Base-by-base conservation (phyloP, 2,888 invertebrate species). In the Oasisia sp. region DNA sequence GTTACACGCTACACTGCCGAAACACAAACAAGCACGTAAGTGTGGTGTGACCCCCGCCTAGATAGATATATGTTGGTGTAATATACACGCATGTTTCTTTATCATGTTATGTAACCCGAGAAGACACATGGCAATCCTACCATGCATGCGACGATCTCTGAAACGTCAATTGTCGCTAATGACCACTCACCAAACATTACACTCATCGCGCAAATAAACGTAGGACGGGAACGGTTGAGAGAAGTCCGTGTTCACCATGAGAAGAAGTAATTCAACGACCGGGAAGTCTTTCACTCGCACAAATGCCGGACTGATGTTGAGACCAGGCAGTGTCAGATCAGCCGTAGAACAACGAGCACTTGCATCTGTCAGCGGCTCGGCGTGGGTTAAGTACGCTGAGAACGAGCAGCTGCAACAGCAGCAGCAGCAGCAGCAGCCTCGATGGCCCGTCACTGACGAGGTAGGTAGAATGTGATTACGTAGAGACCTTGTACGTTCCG, bases 391-490 rank as follows among this genome's bases (percentile, higher is more conserved):
- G 74, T n/a, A 27, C 74, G 74, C 19, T 19, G 74, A 74, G 74
- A 74, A n/a, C 74, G 7, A 74, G 27, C 74, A 50, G 14, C 50
- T 50, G 50, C 50, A 74, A 14, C 50, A 74, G 74, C 74, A 74
- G 74, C 58, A 58, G 58, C 58, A 45, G 45, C 45, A 45, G 45
- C 50, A 74, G 27, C 74, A 74, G 74, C 74, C 74, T 74, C 74
- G 74, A 74, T 74, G 74, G 74, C 74, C 74, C 27, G 74, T 74
- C 74, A 74, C 74, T 27, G 74, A 74, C 74, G 74, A 74, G n/a
- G 74, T 74, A 74, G 74, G 74, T n/a, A 19, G 74, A 27, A 2
- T 27, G 74, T 74, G 4, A 27, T 74, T 74, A 74, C 74, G 74
- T 74, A 19, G 74, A 14, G 50, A 50, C 5, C 12, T 5, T 50